These are phyloP conservation scores for Odontocolon sp. DNA, from an alignment of 2,888 invertebrate species.

Conservation along the genomic window DNA sequence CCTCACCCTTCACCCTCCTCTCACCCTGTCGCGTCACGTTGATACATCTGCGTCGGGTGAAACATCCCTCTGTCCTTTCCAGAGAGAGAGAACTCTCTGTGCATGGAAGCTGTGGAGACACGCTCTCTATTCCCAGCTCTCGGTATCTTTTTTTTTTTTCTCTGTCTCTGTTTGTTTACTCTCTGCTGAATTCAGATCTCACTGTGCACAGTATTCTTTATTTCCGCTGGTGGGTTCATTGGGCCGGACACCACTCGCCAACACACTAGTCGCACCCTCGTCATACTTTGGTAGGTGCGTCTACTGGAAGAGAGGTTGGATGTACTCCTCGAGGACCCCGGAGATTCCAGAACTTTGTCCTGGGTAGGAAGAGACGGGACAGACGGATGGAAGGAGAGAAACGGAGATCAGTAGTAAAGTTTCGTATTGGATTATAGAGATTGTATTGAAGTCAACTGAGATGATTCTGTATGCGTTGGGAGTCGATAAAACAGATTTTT, in stretches of 20 bases:
- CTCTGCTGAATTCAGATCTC: conserved; percentile 30
- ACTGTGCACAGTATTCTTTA: conserved; percentile 23
- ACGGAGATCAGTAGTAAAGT: background rate
- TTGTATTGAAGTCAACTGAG: too few relatives aligned
- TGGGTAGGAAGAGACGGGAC: too few relatives aligned
- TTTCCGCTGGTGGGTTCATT: conserved; percentile 21
- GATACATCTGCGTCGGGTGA: conserved; percentile 47
- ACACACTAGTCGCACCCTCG: background rate
- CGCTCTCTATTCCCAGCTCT: background rate
- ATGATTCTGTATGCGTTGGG: too few relatives aligned
- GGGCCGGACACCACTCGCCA: conserved; percentile 7
- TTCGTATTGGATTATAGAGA: conserved; percentile 3
- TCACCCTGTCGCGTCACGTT: conserved; percentile 8
- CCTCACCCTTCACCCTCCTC: background rate
- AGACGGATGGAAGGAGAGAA: background rate
- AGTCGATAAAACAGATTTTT: too few relatives aligned
- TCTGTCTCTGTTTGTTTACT: conserved; percentile 6
- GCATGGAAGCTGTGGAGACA: background rate
- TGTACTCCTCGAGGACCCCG: background rate
- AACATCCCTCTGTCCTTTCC: background rate
- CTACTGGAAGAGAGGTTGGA: background rate
- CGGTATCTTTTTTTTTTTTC: background rate
- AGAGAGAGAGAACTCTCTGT: background rate
- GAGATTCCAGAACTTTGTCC: too few relatives aligned
- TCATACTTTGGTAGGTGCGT: background rate